Evolutionary conservation across 2,113 vertebrate genomes (phyloP).

Genomic region (Zosterops borbonicus): DNA sequence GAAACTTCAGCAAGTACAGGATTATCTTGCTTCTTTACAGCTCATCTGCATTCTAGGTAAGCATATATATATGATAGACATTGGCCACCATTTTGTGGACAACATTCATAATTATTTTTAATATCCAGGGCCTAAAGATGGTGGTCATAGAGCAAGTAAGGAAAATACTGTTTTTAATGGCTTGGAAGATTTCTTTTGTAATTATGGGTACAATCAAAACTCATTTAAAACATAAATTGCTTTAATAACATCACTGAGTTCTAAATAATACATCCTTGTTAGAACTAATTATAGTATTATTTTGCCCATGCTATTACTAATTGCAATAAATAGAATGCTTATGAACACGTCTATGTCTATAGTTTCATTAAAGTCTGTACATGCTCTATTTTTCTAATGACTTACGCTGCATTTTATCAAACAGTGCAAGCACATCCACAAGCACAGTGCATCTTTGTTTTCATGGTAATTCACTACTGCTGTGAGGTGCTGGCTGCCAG

Average conservation of each 20-base stretch:
- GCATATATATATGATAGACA: neutral
- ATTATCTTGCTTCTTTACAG: neutral
- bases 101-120: neutral
- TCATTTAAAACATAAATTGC: neutral
- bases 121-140: neutral
- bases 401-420: neutral
- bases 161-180: neutral
- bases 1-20: neutral
- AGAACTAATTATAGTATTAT: neutral
- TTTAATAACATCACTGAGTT: neutral
- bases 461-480: neutral
- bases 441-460: conserved; percentile 6
- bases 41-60: neutral
- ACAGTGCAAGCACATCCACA: neutral
- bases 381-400: neutral
- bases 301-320: neutral
- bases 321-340: neutral
- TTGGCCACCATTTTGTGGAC: neutral
- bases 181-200: neutral
- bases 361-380: neutral
- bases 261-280: neutral
- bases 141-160: neutral
- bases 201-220: neutral
- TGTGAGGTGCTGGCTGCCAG: neutral
- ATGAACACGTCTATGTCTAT: neutral